A percentile compares a stretch with the other conserved stretches of the same genome.
Conservation (phyloP, 2,797 vertebrate genomes). For the Jordanella pulchra region DNA sequence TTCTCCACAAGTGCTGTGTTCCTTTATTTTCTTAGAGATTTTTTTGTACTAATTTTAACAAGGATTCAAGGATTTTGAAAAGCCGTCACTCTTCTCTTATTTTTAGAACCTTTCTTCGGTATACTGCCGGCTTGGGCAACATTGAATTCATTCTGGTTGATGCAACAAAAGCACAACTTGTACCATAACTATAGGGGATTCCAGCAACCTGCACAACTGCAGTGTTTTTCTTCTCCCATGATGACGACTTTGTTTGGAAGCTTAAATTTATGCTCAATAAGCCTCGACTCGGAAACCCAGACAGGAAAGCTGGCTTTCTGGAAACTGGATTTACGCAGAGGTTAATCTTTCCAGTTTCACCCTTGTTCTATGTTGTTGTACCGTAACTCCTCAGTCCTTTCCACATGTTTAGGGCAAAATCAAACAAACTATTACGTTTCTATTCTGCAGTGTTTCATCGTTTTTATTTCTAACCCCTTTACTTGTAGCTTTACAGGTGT, state of each 20-base stretch:
- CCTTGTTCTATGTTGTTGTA: not conserved
- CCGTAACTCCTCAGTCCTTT: not conserved
- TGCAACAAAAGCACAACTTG: too few species aligned
- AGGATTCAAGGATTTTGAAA: too few species aligned
- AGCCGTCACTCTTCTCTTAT: too few species aligned
- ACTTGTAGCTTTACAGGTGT: too few species aligned
- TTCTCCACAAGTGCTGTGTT: too few species aligned
- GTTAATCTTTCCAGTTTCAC: constrained; percentile 1
- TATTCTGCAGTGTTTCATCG: not conserved
- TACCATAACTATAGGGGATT: too few species aligned
- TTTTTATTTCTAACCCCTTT: not conserved
- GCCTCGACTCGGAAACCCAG: not conserved
- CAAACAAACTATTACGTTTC: not conserved
- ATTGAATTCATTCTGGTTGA: not conserved
- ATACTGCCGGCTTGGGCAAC: not conserved
- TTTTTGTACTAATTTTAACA: too few species aligned
- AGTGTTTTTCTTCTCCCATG: not conserved
- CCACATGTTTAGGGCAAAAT: not conserved
- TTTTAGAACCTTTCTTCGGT: too few species aligned
- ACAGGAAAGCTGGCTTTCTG: not conserved
- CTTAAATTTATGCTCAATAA: not conserved
- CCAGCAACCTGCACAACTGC: too few species aligned
- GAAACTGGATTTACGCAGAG: not conserved
- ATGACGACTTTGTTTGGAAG: not conserved
- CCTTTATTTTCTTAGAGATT: too few species aligned